phyloP scores from a whole-genome alignment of 2,113 vertebrate species.

The Cephalopholis sonnerati region DNA sequence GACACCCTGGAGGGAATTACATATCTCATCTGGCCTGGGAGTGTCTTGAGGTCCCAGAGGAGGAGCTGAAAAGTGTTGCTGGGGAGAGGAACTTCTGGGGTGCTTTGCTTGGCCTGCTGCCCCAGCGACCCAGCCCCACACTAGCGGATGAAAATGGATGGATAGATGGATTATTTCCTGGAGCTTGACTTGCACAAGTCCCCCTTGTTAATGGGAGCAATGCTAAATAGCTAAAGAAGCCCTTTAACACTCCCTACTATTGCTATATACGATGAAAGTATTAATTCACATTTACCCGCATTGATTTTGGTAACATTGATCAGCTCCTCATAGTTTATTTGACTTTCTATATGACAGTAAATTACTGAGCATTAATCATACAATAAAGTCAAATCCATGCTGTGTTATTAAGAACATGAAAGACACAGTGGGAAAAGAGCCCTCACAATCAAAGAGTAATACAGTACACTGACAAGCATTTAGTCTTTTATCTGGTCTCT shows the following conservation, averaged over 20 bases:
- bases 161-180: too few species aligned
- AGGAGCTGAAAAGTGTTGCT: too few species aligned
- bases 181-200: neutral
- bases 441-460: neutral
- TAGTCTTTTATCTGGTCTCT: neutral
- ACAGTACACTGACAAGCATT: neutral
- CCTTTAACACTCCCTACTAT: neutral
- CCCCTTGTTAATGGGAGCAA: neutral
- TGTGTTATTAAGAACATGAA: neutral
- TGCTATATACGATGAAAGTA: too few species aligned
- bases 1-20: too few species aligned
- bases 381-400: neutral
- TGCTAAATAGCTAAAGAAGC: neutral
- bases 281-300: neutral
- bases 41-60: too few species aligned
- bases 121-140: too few species aligned
- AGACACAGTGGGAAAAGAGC: neutral
- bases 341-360: neutral
- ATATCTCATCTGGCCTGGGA: too few species aligned
- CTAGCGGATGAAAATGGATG: too few species aligned
- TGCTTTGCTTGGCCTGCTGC: too few species aligned
- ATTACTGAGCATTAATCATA: neutral
- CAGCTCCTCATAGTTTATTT: neutral
- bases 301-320: neutral
- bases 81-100: too few species aligned